These are phyloP conservation scores for Drosophila kuntzei DNA, from an alignment of 2,888 invertebrate genomes.

Conservation along the genomic window DNA sequence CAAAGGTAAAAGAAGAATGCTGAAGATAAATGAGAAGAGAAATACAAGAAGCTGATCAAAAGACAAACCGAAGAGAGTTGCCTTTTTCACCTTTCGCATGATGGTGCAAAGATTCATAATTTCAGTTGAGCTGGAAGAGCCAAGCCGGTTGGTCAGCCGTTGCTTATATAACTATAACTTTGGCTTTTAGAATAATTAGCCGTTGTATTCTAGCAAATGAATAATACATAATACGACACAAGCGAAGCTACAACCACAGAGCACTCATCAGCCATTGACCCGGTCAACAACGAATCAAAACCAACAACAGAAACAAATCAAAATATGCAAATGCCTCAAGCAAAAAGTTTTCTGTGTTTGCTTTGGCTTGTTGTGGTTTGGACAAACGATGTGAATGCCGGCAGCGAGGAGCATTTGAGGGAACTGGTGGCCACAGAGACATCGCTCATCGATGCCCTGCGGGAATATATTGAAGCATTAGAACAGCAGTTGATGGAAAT, in stretches of 20 bases:
- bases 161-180: slow-evolving; percentile 8
- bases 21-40: neutral
- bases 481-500: slow-evolving; percentile 68
- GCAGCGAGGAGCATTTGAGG: slow-evolving; percentile 52
- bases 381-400: slow-evolving; percentile 13
- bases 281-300: slow-evolving; percentile 13
- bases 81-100: slow-evolving; percentile 20
- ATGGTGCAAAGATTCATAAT: slow-evolving; percentile 12
- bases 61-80: neutral
- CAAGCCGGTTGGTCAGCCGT: slow-evolving; percentile 49
- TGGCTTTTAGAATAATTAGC: slow-evolving; percentile 13
- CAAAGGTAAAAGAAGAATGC: neutral
- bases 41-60: neutral
- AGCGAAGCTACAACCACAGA: slow-evolving; percentile 3
- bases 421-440: slow-evolving; percentile 73
- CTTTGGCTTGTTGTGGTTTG: slow-evolving; percentile 35
- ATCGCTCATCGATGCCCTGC: slow-evolving; percentile 68
- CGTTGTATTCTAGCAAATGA: slow-evolving; percentile 20
- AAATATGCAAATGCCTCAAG: slow-evolving; percentile 65
- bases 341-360: slow-evolving; percentile 44
- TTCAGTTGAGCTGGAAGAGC: slow-evolving; percentile 52
- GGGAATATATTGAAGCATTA: slow-evolving; percentile 71
- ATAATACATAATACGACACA: slow-evolving; percentile 20
- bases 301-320: slow-evolving; percentile 9
- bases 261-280: slow-evolving; percentile 57